These are phyloP conservation scores for Hippocampus zosterae DNA, from an alignment of 2,113 vertebrate species.

Conservation along the genomic window DNA sequence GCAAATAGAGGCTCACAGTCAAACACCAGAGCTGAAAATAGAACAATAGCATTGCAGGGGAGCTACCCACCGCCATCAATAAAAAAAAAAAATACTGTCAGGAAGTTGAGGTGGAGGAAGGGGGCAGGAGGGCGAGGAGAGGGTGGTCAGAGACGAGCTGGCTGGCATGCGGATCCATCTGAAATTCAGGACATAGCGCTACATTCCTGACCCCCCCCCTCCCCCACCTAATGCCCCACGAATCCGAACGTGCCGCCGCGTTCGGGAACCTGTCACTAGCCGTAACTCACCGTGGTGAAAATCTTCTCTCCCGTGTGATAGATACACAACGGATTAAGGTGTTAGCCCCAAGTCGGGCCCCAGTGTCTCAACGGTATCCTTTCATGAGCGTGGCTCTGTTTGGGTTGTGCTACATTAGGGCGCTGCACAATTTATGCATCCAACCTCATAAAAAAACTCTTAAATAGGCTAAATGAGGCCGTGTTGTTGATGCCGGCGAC, in stretches of 20 bases:
- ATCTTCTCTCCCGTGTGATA: neutral
- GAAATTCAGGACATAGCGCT: neutral
- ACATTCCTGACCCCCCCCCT: neutral
- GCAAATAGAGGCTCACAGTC: neutral
- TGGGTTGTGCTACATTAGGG: neutral
- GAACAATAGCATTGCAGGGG: constrained; percentile 3
- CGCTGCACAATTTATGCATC: neutral
- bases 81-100: neutral
- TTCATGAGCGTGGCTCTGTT: neutral
- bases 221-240: neutral
- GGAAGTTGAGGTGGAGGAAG: neutral
- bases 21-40: constrained; percentile 3
- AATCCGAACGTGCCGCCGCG: neutral
- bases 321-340: constrained; percentile 1
- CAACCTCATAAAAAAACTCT: neutral
- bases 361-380: neutral
- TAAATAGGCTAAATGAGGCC: neutral
- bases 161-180: constrained; percentile 1
- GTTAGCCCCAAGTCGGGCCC: neutral
- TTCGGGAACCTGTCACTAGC: neutral
- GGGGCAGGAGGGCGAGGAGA: neutral
- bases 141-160: constrained; percentile 1
- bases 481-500: constrained; percentile 2
- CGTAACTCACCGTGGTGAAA: constrained; percentile 6
- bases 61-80: constrained; percentile 5